phyloP scores from a whole-genome alignment of 2,888 invertebrate genomes.

The Latheticus oryzae region DNA sequence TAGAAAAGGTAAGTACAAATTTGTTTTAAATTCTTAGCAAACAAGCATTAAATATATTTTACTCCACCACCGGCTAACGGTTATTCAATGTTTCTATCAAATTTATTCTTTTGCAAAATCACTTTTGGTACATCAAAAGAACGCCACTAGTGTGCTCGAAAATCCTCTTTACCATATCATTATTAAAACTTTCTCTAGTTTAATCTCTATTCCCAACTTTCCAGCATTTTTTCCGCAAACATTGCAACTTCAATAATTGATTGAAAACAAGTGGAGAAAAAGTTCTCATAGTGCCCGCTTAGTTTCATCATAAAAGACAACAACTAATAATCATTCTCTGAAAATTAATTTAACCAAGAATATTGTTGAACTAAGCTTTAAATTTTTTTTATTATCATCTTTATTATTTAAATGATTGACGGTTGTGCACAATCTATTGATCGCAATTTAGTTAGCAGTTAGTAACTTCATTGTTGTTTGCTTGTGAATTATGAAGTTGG shows the following conservation, averaged over 20 bases:
- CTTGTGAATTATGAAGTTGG: no score
- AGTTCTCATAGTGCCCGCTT: slow-evolving; percentile 33
- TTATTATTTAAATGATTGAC: no score
- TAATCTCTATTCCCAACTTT: slow-evolving; percentile 3
- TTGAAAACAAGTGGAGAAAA: slow-evolving; percentile 35
- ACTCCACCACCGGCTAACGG: slow-evolving; percentile 15
- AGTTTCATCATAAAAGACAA: slow-evolving; percentile 21
- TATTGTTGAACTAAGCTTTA: not conserved
- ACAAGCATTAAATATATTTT: slow-evolving; percentile 9
- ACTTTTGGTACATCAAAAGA: slow-evolving; percentile 15
- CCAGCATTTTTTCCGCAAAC: not conserved
- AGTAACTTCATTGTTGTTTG: no score
- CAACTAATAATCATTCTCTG: slow-evolving; percentile 10
- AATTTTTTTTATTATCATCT: no score
- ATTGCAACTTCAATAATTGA: slow-evolving; percentile 16
- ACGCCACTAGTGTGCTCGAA: slow-evolving; percentile 6
- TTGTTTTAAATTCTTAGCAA: slow-evolving; percentile 37
- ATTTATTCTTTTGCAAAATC: slow-evolving; percentile 13
- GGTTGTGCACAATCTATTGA: no score
- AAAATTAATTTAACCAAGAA: not conserved
- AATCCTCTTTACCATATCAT: slow-evolving; percentile 3
- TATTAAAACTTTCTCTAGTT: slow-evolving; percentile 8
- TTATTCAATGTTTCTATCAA: slow-evolving; percentile 18
- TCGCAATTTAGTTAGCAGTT: no score
- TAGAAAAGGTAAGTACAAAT: slow-evolving; percentile 40